Conservation (phyloP, 2,797 vertebrate genomes). For the Zonotrichia albicollis region DNA sequence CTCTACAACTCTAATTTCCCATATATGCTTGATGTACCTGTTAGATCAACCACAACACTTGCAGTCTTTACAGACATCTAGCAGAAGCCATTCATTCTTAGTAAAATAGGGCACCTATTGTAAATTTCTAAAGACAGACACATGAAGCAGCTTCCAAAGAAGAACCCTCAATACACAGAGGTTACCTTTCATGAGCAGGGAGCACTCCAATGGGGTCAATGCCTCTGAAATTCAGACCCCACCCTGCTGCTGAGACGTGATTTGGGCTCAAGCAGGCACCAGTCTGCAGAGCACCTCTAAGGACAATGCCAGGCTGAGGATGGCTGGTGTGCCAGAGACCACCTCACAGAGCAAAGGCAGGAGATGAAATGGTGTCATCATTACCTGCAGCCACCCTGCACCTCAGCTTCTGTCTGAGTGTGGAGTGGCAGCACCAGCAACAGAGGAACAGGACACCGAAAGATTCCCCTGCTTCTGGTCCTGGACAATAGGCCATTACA, state of each 20-base stretch:
- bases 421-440: neutral
- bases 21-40: neutral
- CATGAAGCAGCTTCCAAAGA: neutral
- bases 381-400: neutral
- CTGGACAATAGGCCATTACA: neutral
- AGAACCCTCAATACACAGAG: neutral
- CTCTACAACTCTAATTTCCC: conserved; percentile 11
- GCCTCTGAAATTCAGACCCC: neutral
- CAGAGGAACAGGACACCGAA: neutral
- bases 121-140: neutral
- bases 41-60: conserved; percentile 35
- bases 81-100: neutral
- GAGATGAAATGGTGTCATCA: neutral
- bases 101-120: neutral
- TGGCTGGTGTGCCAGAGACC: rapidly evolving
- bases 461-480: neutral
- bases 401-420: neutral
- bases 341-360: neutral
- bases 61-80: neutral
- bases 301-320: neutral
- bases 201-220: rapidly evolving
- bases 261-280: neutral
- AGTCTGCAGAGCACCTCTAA: neutral
- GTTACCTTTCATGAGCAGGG: neutral
- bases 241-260: rapidly evolving